Conservation (phyloP, 2,888 invertebrate species). For the Temnothorax ravouxi region DNA sequence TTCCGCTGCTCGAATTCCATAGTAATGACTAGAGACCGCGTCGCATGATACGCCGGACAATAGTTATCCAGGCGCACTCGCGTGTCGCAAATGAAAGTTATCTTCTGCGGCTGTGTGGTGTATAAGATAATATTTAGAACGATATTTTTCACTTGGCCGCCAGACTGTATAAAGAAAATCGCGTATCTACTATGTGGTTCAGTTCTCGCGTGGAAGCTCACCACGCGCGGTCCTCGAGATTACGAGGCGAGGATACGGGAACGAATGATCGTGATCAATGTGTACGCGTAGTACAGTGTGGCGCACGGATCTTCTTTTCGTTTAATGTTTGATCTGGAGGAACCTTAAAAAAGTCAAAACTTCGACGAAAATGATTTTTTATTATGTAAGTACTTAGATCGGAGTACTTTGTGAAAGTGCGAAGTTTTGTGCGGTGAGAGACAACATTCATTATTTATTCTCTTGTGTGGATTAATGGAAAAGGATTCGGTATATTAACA, state of each 20-base stretch:
- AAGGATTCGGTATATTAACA: background rate
- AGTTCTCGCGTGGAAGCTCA: conserved; percentile 84
- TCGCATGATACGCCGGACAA: conserved; percentile 77
- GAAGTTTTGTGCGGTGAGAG: conserved; percentile 30
- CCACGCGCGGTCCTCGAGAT: conserved; percentile 78
- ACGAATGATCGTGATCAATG: conserved; percentile 65
- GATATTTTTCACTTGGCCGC: conserved; percentile 86
- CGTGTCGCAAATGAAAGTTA: conserved; percentile 87
- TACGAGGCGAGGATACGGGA: conserved; percentile 51
- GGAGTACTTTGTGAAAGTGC: conserved; percentile 41
- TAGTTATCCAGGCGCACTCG: conserved; percentile 82
- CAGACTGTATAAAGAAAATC: conserved; percentile 87
- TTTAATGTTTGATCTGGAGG: conserved; percentile 46
- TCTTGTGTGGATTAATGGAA: conserved; percentile 15
- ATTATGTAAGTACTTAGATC: conserved; percentile 79
- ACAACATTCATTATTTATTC: background rate
- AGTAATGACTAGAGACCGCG: conserved; percentile 53
- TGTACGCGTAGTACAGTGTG: conserved; percentile 64
- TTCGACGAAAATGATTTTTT: conserved; percentile 78
- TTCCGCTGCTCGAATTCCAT: conserved; percentile 15
- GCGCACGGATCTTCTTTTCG: conserved; percentile 43
- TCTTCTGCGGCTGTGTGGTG: conserved; percentile 77
- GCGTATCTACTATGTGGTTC: conserved; percentile 85
- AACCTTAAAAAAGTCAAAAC: conserved; percentile 64
- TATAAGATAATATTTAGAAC: conserved; percentile 86